Percentiles rank a stretch among this genome's conserved stretches.
phyloP scores from a whole-genome alignment of 2,113 vertebrate species.

The Hucho hucho region DNA sequence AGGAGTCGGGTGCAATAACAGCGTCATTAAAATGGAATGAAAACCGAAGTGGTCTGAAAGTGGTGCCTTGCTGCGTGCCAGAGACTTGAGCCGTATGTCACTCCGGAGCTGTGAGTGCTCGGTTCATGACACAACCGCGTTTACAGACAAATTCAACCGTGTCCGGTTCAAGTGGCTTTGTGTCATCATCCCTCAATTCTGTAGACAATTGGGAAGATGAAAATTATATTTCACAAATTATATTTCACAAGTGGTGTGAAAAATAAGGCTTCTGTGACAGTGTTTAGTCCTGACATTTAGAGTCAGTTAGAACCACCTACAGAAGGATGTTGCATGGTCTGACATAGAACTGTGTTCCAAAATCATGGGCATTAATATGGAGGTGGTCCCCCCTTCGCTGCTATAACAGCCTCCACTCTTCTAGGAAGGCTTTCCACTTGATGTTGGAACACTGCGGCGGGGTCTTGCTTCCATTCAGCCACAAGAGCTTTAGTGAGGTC shows the following conservation, averaged over 20 bases:
- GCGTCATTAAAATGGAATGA: conserved; percentile 51
- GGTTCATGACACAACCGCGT: neutral
- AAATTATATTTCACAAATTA: too few relatives aligned
- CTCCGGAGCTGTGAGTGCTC: neutral
- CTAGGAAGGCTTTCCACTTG: too few relatives aligned
- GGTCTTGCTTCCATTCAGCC: too few relatives aligned
- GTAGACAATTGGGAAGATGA: neutral
- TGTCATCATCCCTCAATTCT: neutral
- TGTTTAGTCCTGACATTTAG: neutral
- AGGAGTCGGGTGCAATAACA: conserved; percentile 36
- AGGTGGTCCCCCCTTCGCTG: too few relatives aligned
- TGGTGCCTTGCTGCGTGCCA: conserved; percentile 2
- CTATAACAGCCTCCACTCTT: too few relatives aligned
- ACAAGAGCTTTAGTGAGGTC: too few relatives aligned
- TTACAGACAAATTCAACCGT: neutral
- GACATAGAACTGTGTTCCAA: too few relatives aligned
- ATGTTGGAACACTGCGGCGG: too few relatives aligned
- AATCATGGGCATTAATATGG: too few relatives aligned
- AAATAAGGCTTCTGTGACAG: neutral
- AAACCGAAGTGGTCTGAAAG: conserved; percentile 51
- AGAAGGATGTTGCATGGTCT: neutral
- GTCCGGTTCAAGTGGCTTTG: neutral
- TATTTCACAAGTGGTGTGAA: neutral
- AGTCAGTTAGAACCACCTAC: neutral
- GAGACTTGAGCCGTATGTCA: neutral